A percentile compares a stretch with the other conserved stretches of the same genome.
Conservation (phyloP, 2,113 vertebrate genomes). For the Rhineura floridana region DNA sequence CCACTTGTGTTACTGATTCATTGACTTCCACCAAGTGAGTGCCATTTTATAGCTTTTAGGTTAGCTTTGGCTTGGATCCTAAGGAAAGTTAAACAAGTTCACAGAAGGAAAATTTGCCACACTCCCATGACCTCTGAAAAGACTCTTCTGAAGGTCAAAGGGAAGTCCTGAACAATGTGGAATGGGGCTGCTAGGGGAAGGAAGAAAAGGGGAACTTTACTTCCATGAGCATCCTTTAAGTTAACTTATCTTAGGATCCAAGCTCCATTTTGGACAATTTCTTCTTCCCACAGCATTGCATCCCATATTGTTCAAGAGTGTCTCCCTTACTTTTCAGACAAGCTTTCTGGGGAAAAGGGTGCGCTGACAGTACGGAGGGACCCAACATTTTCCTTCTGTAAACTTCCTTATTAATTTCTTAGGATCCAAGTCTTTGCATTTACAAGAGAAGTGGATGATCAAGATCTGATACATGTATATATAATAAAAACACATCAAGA, state of each 20-base stretch:
- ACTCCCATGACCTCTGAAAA: neutral
- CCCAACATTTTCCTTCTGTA: neutral
- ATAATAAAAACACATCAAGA: neutral
- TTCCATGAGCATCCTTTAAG: no score
- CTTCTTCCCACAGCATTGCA: no score
- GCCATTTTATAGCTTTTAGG: neutral
- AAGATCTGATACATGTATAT: neutral
- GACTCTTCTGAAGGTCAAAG: neutral
- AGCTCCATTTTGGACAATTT: no score
- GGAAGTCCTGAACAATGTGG: no score
- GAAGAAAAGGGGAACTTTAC: no score
- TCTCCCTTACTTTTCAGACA: neutral
- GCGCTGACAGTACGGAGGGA: no score
- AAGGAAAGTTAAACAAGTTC: neutral
- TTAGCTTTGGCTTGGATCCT: no score
- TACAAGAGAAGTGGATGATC: neutral
- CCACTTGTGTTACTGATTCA: neutral
- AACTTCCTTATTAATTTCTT: neutral
- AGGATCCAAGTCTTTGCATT: neutral
- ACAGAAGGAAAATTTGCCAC: neutral
- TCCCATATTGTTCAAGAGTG: neutral
- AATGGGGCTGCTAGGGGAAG: no score
- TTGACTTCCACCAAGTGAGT: neutral
- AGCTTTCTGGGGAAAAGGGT: neutral
- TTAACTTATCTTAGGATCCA: no score